Conservation (phyloP, 2,113 vertebrate species). For the Loxodonta africana region DNA sequence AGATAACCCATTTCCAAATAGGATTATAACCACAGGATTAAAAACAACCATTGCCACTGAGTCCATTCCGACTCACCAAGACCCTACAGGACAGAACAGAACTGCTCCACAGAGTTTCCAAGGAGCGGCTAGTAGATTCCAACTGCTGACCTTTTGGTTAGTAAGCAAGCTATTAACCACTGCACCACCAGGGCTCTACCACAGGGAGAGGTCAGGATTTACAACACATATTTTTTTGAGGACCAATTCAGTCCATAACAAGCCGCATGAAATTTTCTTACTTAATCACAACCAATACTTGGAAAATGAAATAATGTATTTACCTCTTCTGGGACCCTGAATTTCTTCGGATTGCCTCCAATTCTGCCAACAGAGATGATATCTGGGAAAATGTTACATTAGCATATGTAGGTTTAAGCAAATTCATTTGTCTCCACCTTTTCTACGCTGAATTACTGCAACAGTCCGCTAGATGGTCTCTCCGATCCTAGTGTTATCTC, state of each 20-base stretch:
- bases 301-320: conserved; percentile 9
- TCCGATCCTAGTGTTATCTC: not conserved
- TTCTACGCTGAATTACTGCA: not conserved
- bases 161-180: too few species aligned
- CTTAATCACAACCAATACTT: not conserved
- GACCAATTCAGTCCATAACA: not conserved
- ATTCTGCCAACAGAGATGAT: conserved; percentile 91
- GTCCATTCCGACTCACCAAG: too few species aligned
- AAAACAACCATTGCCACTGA: too few species aligned
- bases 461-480: not conserved
- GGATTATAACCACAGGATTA: not conserved
- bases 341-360: conserved; percentile 89
- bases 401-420: not conserved
- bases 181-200: too few species aligned
- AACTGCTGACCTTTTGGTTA: too few species aligned
- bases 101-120: too few species aligned
- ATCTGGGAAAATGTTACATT: conserved; percentile 88
- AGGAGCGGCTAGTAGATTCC: too few species aligned
- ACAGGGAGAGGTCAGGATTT: not conserved
- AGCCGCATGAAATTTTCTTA: not conserved
- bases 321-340: conserved; percentile 93
- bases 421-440: not conserved
- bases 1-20: not conserved
- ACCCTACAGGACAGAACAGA: too few species aligned
- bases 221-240: not conserved